phyloP scores from a whole-genome alignment of 1,140 invertebrate species.

The Platyscapa corneri region DNA sequence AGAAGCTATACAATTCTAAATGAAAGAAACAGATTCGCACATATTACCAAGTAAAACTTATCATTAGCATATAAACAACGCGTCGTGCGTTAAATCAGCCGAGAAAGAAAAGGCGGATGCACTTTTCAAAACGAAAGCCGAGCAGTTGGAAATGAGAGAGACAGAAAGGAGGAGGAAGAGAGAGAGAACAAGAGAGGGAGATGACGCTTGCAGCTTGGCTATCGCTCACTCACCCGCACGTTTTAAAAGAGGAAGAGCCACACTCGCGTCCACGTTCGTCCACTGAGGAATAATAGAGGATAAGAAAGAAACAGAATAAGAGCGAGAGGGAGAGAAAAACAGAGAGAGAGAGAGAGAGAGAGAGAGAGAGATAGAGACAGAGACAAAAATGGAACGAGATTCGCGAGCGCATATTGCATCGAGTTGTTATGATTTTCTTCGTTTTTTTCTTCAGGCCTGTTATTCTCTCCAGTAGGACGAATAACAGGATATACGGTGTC shows the following conservation, averaged over 20 bases:
- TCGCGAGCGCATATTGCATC: slow-evolving; percentile 13
- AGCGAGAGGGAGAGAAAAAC: too few species aligned
- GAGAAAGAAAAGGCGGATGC: slow-evolving; percentile 52
- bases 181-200: slow-evolving; percentile 5
- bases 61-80: not conserved
- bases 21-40: not conserved
- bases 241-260: slow-evolving; percentile 19
- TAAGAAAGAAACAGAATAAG: slow-evolving; percentile 13
- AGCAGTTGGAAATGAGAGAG: not conserved
- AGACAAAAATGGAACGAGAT: not conserved
- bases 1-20: not conserved
- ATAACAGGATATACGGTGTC: slow-evolving; percentile 76
- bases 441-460: slow-evolving; percentile 45
- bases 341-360: not conserved
- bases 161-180: not conserved
- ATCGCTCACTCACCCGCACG: slow-evolving; percentile 20
- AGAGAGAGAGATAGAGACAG: too few species aligned
- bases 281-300: slow-evolving; percentile 6
- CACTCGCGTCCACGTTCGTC: slow-evolving; percentile 12
- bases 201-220: not conserved
- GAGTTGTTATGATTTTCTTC: slow-evolving; percentile 66
- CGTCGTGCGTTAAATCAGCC: slow-evolving; percentile 23
- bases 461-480: slow-evolving; percentile 68
- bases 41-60: not conserved
- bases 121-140: slow-evolving; percentile 52